A percentile compares a stretch with the other conserved stretches of the same genome.
Evolutionary conservation across 2,113 vertebrate genomes (phyloP).

Genomic region (Rhinichthys klamathensis): DNA sequence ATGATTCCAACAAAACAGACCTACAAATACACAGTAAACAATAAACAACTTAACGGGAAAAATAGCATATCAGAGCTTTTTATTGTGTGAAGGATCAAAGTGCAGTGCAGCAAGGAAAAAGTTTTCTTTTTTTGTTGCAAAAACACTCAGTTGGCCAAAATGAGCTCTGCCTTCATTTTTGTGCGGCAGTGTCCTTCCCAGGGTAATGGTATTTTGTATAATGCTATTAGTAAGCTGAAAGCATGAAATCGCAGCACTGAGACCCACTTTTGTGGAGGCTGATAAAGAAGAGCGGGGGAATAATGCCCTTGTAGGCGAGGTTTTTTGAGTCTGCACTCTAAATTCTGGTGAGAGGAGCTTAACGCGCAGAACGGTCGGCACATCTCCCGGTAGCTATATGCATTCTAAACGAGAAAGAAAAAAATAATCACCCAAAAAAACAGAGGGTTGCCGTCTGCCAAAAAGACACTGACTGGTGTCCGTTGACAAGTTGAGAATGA

Average conservation of each 20-base stretch:
- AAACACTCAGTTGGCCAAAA: slow-evolving; percentile 21
- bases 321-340: slow-evolving; percentile 29
- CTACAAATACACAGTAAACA: slow-evolving; percentile 44
- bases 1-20: slow-evolving; percentile 27
- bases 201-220: slow-evolving; percentile 75
- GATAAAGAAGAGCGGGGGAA: slow-evolving; percentile 46
- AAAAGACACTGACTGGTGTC: slow-evolving; percentile 24
- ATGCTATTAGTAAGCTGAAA: slow-evolving; percentile 75
- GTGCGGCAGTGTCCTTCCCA: slow-evolving; percentile 73
- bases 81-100: slow-evolving; percentile 10
- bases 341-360: slow-evolving; percentile 28
- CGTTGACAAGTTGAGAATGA: slow-evolving; percentile 24
- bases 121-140: slow-evolving; percentile 21
- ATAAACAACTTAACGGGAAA: slow-evolving; percentile 43
- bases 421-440: neutral
- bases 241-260: slow-evolving; percentile 72
- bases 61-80: slow-evolving; percentile 4
- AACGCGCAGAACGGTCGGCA: neutral
- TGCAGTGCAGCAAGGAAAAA: neutral
- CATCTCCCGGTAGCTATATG: slow-evolving; percentile 9
- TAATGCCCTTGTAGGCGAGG: slow-evolving; percentile 52
- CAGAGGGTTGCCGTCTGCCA: neutral
- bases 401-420: slow-evolving; percentile 3
- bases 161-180: slow-evolving; percentile 56
- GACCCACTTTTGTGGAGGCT: slow-evolving; percentile 63